Base-by-base conservation (phyloP, 2,888 invertebrate genomes). In the Chymomyza procnemis region DNA sequence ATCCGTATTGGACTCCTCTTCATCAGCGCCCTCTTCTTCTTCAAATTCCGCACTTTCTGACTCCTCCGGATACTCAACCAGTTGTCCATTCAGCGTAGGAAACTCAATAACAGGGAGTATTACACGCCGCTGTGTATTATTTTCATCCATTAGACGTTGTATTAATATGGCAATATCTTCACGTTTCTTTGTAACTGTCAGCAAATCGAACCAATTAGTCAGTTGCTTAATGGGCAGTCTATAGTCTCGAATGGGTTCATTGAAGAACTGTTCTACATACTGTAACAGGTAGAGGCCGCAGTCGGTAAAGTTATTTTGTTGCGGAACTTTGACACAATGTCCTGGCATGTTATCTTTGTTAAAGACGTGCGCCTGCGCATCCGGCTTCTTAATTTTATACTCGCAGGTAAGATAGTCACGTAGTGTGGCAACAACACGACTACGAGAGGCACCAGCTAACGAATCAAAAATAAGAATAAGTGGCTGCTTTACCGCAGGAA, bases 391-490 rank as follows among this genome's bases (percentile, higher is more conserved):
- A 1, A 94, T 93, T 88, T 94, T 94, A 90, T 96, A 95, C 92
- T 97, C 97, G 88, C 96, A 95, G 63, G 96, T 96, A 64, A 97
- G 93, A 91, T 97, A 99, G 90, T 98, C 98, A 73, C 98, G 93
- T 67, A 99, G 92, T 0, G 97, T 98, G 9, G 96, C 96, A 18
- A 97, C 96, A 18, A 98, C 97, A 70, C 96, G 93, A 47, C 94
- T 94, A 85, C 97, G 93, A 54, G 95, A 95, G 2, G 95, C 95
- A 8, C 96, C 95, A 76, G 95, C 95, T 84, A 99, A 91, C 0
- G 99, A 99, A 92, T 99, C 99, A 91, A 99, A 98, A 88, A 99
- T 96, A 69, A 99, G 92, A 87, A 99, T 97, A 89, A 97, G 96
- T 0, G 98, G 97, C 85, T 91, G 90, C 61, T 91, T 91, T 0